These are phyloP conservation scores for Poeciliopsis infans DNA, from an alignment of 2,797 vertebrate species.

Conservation along the genomic window DNA sequence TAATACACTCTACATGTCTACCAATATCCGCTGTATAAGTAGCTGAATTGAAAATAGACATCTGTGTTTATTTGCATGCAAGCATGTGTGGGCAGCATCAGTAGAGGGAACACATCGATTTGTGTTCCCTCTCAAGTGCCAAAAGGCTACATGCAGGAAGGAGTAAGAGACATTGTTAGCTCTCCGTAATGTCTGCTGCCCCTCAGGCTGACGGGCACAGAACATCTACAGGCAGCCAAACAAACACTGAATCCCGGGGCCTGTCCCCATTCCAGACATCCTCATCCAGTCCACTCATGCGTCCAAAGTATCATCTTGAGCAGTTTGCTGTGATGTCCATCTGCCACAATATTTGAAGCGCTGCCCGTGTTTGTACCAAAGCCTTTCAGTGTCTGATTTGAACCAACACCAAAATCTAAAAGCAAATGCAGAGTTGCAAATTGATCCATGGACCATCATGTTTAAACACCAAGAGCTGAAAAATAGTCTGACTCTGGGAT, in stretches of 20 bases:
- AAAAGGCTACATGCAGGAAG: conserved; percentile 24
- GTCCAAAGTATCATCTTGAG: conserved; percentile 8
- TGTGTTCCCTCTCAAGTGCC: conserved; percentile 17
- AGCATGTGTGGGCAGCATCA: background rate
- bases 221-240: conserved; percentile 8
- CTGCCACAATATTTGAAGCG: conserved; percentile 34
- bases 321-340: conserved; percentile 9
- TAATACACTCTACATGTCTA: background rate
- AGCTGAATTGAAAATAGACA: background rate
- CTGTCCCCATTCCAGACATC: conserved; percentile 2
- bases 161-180: conserved; percentile 34
- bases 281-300: background rate
- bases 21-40: background rate
- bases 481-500: background rate
- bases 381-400: conserved; percentile 7
- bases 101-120: conserved; percentile 1
- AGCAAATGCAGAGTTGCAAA: background rate
- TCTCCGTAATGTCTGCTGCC: conserved; percentile 25
- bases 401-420: background rate
- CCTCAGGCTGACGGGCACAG: conserved; percentile 13
- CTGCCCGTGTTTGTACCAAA: conserved; percentile 21
- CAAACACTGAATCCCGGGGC: background rate
- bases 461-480: conserved; percentile 2
- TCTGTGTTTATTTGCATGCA: background rate
- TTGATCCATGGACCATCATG: background rate